Percentiles rank a stretch among this genome's conserved stretches.
Evolutionary conservation across 2,797 vertebrate genomes (phyloP).

Genomic region (Coregonus ussuriensis): DNA sequence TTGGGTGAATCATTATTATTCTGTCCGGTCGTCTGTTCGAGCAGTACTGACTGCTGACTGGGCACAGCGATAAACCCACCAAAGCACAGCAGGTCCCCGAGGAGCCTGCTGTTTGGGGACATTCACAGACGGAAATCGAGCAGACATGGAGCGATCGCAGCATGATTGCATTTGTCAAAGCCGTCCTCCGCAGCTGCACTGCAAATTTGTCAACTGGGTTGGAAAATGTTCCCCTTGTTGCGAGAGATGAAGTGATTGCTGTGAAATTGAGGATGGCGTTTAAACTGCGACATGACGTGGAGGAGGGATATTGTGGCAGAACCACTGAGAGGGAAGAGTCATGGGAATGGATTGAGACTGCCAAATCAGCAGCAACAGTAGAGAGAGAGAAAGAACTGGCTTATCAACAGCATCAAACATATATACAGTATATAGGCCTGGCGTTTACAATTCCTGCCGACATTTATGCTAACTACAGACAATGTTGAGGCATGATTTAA

Average conservation of each 20-base stretch:
- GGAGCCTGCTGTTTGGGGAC: conserved; percentile 5
- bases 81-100: not conserved
- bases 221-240: too few species aligned
- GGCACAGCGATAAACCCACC: not conserved
- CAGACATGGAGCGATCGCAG: not conserved
- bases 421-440: not conserved
- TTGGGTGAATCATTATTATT: conserved; percentile 1
- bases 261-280: not conserved
- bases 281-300: not conserved
- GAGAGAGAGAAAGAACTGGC: not conserved
- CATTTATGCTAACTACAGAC: not conserved
- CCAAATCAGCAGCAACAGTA: not conserved
- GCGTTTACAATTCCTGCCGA: not conserved
- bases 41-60: not conserved
- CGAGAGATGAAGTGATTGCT: not conserved
- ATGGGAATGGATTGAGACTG: too few species aligned
- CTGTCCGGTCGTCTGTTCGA: not conserved
- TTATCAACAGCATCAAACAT: not conserved
- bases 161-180: conserved; percentile 3
- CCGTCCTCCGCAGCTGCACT: not conserved
- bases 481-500: not conserved
- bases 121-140: conserved; percentile 1
- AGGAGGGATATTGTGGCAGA: not conserved
- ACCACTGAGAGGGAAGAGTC: not conserved
- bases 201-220: not conserved